phyloP scores from a whole-genome alignment of 2,888 invertebrate species.

The Meghimatium bilineatum region DNA sequence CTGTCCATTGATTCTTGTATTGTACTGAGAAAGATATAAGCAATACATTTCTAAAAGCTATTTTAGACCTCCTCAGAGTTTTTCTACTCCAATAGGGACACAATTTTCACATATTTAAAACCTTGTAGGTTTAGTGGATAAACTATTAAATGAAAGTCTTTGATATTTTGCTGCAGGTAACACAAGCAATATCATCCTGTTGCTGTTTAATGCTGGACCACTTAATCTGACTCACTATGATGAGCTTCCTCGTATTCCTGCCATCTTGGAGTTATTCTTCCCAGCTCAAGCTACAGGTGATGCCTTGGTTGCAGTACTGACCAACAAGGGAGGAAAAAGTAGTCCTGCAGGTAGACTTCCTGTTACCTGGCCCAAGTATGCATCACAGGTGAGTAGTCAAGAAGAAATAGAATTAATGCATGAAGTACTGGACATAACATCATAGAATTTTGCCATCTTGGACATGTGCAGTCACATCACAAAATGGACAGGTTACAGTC shows the following conservation, averaged over 20 bases:
- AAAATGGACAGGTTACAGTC: no score
- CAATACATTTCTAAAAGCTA: neutral
- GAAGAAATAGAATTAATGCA: no score
- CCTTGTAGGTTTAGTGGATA: no score
- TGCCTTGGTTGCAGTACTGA: conserved; percentile 64
- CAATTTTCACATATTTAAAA: no score
- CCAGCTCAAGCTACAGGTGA: conserved; percentile 73
- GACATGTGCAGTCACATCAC: no score
- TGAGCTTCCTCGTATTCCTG: conserved; percentile 54
- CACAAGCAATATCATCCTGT: conserved; percentile 57
- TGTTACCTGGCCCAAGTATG: conserved; percentile 66
- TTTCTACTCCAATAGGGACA: no score
- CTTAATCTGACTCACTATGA: conserved; percentile 70
- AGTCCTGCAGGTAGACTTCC: conserved; percentile 72
- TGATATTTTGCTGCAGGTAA: conserved; percentile 31
- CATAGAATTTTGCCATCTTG: no score
- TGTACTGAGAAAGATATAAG: no score
- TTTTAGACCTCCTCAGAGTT: neutral
- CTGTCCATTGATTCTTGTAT: no score
- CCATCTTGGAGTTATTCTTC: conserved; percentile 69
- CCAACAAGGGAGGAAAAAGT: conserved; percentile 55
- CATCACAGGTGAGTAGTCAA: neutral
- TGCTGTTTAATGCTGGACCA: conserved; percentile 73
- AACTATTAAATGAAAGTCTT: neutral
- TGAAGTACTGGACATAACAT: no score